Base-by-base conservation (phyloP, 2,888 invertebrate genomes). In the Blera fallax region DNA sequence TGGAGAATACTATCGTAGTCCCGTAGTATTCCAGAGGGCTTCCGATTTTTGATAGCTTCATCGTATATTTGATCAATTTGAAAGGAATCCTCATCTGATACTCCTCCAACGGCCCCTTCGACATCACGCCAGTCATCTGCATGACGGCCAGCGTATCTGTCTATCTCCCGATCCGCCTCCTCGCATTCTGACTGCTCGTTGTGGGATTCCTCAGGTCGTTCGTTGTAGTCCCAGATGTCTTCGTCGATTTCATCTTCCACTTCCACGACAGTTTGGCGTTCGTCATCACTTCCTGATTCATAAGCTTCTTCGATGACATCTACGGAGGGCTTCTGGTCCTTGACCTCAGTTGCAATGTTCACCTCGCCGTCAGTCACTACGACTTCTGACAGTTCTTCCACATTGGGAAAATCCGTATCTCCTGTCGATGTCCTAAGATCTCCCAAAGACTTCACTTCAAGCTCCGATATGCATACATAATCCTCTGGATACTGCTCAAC, bases 111-210 rank as follows among this genome's bases (percentile, higher is more conserved):
- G 0, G 92, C 91, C 0, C 90, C 91, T 50, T 91, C 89, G 0
- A 88, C 87, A 29, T 90, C 89, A 37, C 89, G 89, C 92, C 91
- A 91, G 64, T 92, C 92, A 56, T 90, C 88, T 3, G 90, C 91
- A n/a, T 88, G 88, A 0, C 89, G 88, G 48, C 88, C 89, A 0
- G 90, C 90, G 87, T 91, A 91, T 3, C 89, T 89, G 88, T 92
- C 91, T 5, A 89, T 89, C 78, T 91, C 91, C 1, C 90, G 88
- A 45, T 92, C 92, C 1, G 90, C 91, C 82, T 92, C 92, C 74
- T 92, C 92, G 45, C 91, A 91, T 82, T 92, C 91, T 1, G 91
- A 91, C 0, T 90, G 91, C 27, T 91, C 91, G 40, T 92, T 91
- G 73, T 91, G 91, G 0, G 91, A 92, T 21, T 92, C 91, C 76